Evolutionary conservation across 1,140 invertebrate species (phyloP).

Genomic region (Scaptodrosophila lebanonensis): DNA sequence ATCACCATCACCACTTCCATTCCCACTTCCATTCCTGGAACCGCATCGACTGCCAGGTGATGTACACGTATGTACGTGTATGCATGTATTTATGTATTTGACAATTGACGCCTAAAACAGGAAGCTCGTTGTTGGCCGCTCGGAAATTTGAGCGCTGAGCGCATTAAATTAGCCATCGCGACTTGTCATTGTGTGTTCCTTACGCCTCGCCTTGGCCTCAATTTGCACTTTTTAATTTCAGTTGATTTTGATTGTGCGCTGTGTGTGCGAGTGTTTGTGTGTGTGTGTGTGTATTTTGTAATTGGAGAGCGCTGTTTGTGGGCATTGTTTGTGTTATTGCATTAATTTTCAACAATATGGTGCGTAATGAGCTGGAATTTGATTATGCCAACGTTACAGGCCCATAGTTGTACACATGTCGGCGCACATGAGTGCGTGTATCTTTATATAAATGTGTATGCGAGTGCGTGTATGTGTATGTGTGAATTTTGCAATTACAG

Average conservation of each 20-base stretch:
- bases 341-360: conserved; percentile 76
- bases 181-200: conserved; percentile 39
- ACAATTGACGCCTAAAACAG: conserved; percentile 74
- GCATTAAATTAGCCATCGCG: conserved; percentile 56
- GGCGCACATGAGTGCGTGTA: conserved; percentile 8
- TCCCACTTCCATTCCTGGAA: too few species aligned
- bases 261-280: conserved; percentile 11
- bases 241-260: conserved; percentile 32
- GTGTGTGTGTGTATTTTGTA: conserved; percentile 34
- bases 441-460: conserved; percentile 23
- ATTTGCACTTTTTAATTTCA: conserved; percentile 28
- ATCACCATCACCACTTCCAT: too few species aligned
- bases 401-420: too few species aligned
- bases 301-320: conserved; percentile 55
- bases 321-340: conserved; percentile 72
- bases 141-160: conserved; percentile 51
- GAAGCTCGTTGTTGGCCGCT: conserved; percentile 39
- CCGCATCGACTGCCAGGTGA: too few species aligned
- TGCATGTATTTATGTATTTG: conserved; percentile 45
- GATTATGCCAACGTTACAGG: conserved; percentile 70
- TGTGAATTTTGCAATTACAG: conserved; percentile 35
- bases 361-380: conserved; percentile 68
- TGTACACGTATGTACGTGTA: conserved; percentile 4
- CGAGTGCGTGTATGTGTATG: background rate
- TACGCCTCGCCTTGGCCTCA: conserved; percentile 35